A percentile compares a stretch with the other conserved stretches of the same genome.
Conservation (phyloP, 2,113 vertebrate species). For the Leptobrachium ailaonicum region DNA sequence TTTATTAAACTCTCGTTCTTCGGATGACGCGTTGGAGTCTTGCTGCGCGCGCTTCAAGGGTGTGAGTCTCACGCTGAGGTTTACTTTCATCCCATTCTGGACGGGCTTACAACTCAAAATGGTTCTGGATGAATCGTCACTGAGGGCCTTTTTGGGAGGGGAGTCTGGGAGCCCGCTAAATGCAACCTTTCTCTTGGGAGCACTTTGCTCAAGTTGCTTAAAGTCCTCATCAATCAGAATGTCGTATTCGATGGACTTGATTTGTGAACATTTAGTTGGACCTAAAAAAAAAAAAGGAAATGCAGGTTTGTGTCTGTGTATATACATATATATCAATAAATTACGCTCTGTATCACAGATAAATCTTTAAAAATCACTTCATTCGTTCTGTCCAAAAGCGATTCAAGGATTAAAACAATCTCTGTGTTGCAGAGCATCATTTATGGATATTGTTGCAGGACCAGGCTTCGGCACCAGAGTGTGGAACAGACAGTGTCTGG, state of each 20-base stretch:
- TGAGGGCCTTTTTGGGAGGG: conserved; percentile 57
- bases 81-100: background rate
- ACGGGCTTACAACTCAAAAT: background rate
- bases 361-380: too few species aligned
- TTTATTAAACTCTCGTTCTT: background rate
- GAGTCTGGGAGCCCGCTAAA: conserved; percentile 60
- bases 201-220: conserved; percentile 32
- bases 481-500: too few species aligned
- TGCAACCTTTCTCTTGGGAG: conserved; percentile 61
- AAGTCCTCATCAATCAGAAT: conserved; percentile 64
- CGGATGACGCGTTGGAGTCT: background rate
- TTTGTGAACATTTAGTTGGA: conserved; percentile 55
- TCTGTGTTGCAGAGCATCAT: too few species aligned
- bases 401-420: too few species aligned
- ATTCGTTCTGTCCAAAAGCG: too few species aligned
- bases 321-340: too few species aligned
- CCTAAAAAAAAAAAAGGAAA: conserved; percentile 60
- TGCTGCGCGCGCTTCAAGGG: conserved; percentile 29
- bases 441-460: too few species aligned
- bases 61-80: background rate
- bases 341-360: too few species aligned
- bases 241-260: conserved; percentile 51
- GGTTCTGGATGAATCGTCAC: background rate
- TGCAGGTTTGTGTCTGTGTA: background rate
- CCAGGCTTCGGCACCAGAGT: too few species aligned